A percentile compares a stretch with the other conserved stretches of the same genome.
Evolutionary conservation across 2,113 vertebrate genomes (phyloP).

Genomic region (Mastomys natalensis): DNA sequence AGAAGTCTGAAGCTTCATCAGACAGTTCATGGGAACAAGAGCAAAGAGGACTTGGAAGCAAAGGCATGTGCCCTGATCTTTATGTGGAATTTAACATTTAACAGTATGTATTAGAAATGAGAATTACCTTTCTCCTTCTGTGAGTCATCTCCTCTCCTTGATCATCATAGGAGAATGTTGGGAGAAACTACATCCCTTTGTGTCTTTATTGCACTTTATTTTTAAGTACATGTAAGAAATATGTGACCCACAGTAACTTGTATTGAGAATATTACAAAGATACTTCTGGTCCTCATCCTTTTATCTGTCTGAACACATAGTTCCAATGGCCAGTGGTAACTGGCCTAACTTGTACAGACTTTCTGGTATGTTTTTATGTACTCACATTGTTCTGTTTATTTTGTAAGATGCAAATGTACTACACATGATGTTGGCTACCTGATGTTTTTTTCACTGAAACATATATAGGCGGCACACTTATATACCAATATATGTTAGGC

Average conservation of each 20-base stretch:
- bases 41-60: not conserved
- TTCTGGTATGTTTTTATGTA: not conserved
- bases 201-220: not conserved
- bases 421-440: not conserved
- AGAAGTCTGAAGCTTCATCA: not conserved
- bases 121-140: not conserved
- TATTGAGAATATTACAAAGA: not conserved
- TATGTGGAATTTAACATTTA: not conserved
- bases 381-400: not conserved
- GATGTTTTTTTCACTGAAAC: not conserved
- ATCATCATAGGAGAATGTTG: not conserved
- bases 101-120: not conserved
- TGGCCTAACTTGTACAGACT: not conserved
- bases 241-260: not conserved
- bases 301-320: not conserved
- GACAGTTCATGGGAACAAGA: not conserved
- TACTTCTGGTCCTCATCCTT: not conserved
- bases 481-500: not conserved
- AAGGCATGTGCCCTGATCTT: not conserved
- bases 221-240: not conserved
- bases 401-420: not conserved
- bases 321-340: not conserved
- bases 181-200: not conserved
- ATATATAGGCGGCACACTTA: not conserved
- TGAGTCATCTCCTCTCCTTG: not conserved